phyloP scores from a whole-genome alignment of 2,113 vertebrate species.

The Dipodomys spectabilis region DNA sequence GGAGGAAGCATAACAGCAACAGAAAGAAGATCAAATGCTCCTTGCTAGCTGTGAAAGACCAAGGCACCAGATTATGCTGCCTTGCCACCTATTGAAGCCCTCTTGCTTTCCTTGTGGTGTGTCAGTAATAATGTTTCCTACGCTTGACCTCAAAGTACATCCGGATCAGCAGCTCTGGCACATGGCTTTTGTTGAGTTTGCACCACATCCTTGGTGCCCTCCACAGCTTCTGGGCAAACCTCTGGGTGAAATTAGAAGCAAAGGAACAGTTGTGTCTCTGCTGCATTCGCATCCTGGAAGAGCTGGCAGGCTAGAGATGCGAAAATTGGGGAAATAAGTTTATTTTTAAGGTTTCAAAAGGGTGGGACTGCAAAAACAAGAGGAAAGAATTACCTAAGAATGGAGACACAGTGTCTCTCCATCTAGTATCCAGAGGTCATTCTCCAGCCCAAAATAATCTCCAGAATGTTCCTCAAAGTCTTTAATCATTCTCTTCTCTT shows the following conservation, averaged over 20 bases:
- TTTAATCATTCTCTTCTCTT: constrained; percentile 39
- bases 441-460: constrained; percentile 56
- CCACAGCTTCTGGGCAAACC: background rate
- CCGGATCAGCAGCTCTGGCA: background rate
- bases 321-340: constrained; percentile 54
- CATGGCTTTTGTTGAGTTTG: background rate
- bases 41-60: background rate
- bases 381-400: constrained; percentile 62
- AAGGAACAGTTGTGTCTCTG: constrained; percentile 17
- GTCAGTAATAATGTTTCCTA: no score
- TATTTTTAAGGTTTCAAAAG: constrained; percentile 65
- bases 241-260: background rate
- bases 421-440: constrained; percentile 43
- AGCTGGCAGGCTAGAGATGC: background rate
- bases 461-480: constrained; percentile 45
- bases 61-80: background rate
- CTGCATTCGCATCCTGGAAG: background rate
- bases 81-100: background rate
- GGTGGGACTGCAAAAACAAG: constrained; percentile 40
- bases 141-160: background rate
- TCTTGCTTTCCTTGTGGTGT: background rate
- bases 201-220: no score
- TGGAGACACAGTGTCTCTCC: constrained; percentile 55
- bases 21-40: background rate
- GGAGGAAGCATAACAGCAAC: background rate